Evolutionary conservation across 2,797 vertebrate species (phyloP).

Genomic region (Hypotaenidia philippensis): DNA sequence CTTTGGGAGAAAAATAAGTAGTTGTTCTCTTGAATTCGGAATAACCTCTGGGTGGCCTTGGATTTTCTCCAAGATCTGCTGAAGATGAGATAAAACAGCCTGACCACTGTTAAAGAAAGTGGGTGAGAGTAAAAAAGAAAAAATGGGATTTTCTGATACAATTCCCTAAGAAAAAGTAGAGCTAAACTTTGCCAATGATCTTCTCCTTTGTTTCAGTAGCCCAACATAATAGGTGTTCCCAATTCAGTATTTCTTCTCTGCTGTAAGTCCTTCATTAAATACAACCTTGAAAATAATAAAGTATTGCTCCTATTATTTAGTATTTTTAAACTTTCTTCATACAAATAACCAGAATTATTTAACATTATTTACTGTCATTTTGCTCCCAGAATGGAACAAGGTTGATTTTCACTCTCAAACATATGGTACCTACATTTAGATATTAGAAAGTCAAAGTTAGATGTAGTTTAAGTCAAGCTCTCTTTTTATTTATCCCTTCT

Average conservation of each 20-base stretch:
- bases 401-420: background rate
- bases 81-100: conserved; percentile 3
- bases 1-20: background rate
- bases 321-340: background rate
- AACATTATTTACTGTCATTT: background rate
- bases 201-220: background rate
- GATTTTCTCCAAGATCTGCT: conserved; percentile 46
- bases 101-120: background rate
- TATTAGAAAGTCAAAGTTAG: background rate
- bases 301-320: background rate
- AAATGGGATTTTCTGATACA: conserved; percentile 5
- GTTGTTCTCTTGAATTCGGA: background rate
- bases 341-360: background rate
- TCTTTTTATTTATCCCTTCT: background rate
- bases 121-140: background rate
- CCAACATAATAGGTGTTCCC: background rate
- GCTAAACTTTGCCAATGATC: background rate
- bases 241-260: background rate
- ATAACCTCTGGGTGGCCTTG: conserved; percentile 68
- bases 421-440: background rate
- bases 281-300: background rate
- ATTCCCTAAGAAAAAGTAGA: background rate
- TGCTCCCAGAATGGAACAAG: background rate
- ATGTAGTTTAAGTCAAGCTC: background rate
- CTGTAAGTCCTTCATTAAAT: background rate